Evolutionary conservation across 1,140 invertebrate species (phyloP).

Genomic region (Zaprionus inermis): DNA sequence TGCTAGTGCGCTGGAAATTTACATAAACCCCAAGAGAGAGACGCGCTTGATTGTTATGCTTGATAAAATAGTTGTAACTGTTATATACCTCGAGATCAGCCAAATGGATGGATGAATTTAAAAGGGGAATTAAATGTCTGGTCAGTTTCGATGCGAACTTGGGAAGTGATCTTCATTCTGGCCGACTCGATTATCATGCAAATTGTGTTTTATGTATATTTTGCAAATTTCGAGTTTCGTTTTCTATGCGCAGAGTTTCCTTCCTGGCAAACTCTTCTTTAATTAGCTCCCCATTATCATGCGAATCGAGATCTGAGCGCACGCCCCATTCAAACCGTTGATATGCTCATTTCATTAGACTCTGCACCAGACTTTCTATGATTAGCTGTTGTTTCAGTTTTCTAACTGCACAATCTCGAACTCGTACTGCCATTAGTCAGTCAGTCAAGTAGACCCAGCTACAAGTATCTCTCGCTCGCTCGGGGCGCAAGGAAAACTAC

Average conservation of each 20-base stretch:
- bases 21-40: constrained; percentile 10
- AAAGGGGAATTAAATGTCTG: neutral
- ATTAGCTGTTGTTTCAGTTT: constrained; percentile 53
- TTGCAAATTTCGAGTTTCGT: neutral
- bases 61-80: constrained; percentile 32
- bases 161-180: neutral
- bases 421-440: constrained; percentile 63
- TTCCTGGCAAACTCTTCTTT: neutral
- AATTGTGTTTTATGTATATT: neutral
- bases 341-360: constrained; percentile 42
- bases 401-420: constrained; percentile 59
- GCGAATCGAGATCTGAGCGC: constrained; percentile 60
- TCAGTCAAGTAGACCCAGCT: constrained; percentile 21
- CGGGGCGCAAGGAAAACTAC: constrained; percentile 33
- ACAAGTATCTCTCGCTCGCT: constrained; percentile 26
- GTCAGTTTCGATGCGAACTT: neutral
- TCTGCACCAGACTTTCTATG: constrained; percentile 48
- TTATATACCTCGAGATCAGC: neutral
- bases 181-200: neutral
- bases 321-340: constrained; percentile 55
- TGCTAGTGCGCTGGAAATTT: constrained; percentile 47
- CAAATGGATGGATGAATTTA: neutral
- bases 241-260: constrained; percentile 1
- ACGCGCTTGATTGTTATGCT: constrained; percentile 36
- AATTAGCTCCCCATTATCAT: constrained; percentile 16